Conservation (phyloP, 1,140 invertebrate genomes). For the Tigriopus japonicus region DNA sequence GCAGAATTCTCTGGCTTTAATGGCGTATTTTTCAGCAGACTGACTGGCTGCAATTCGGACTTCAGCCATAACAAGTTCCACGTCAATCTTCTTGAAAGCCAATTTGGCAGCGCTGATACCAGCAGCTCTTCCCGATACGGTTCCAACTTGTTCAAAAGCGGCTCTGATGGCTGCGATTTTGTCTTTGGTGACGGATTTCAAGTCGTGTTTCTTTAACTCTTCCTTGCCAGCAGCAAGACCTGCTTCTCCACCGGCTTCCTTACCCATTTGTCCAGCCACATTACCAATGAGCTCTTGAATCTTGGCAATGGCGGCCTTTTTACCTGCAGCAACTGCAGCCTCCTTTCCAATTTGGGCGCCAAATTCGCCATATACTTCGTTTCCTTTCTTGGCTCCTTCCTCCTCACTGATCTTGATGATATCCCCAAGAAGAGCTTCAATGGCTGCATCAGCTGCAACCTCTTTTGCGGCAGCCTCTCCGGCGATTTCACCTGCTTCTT, state of each 20-base stretch:
- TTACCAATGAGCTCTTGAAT: not conserved
- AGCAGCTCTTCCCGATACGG: not conserved
- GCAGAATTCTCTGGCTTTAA: slow-evolving; percentile 15
- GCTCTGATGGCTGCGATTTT: slow-evolving; percentile 1
- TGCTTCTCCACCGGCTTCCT: slow-evolving; percentile 3
- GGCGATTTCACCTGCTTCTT: slow-evolving; percentile 6
- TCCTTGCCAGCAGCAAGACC: slow-evolving; percentile 6
- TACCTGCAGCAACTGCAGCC: slow-evolving; percentile 5
- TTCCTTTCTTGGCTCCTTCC: slow-evolving; percentile 8
- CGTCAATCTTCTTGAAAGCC: not conserved
- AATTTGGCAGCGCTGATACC: not conserved
- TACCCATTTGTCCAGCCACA: not conserved
- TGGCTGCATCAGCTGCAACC: not conserved
- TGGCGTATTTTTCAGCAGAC: slow-evolving; percentile 11
- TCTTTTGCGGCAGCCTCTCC: slow-evolving; percentile 5
- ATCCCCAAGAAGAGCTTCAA: not conserved
- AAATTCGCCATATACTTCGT: slow-evolving; percentile 14
- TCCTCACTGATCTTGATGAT: slow-evolving; percentile 6
- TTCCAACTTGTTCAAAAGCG: slow-evolving; percentile 9
- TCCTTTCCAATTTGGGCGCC: slow-evolving; percentile 9
- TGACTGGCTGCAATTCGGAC: not conserved
- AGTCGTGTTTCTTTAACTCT: slow-evolving; percentile 1
- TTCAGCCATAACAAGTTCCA: not conserved
- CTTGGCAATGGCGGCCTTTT: slow-evolving; percentile 5
- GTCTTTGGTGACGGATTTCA: slow-evolving; percentile 6